Base-by-base conservation (phyloP, 1,140 invertebrate species). In the Aphelinus certus region DNA sequence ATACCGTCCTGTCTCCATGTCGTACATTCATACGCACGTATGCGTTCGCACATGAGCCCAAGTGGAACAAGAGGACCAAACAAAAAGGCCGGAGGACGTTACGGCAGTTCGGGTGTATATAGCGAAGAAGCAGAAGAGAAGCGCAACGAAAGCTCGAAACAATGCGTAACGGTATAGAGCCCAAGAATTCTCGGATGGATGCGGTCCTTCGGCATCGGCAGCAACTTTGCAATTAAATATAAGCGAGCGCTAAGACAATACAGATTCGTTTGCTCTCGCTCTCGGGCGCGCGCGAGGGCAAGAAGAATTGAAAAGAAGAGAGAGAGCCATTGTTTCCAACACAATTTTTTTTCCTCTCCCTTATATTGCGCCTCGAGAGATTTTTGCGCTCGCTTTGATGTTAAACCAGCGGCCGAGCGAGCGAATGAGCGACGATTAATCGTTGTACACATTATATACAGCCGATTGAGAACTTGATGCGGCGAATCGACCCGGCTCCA, bases 101-200 rank as follows among this genome's bases (percentile, higher is more conserved):
- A 62, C 9, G 3, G 61, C 61, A 43, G 10, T 47, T 47, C 61
- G 26, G 3, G 51, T 26, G n/a, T 9, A 3, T 2, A 3, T 43
- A 49, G 7, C 7, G 48, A 48, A 53, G 47, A 58, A 61, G 68
- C 26, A 43, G 51, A 2, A 9, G 2, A 48, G 4, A 26, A 26
- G 26, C 26, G 26, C 26, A 26, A 60, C 46, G 69, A 7, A 55
- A 45, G 42, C 26, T 58, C 58, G 26, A 71, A 77, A 76, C 81
- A 77, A 78, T 79, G 79, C 79, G 77, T 78, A 80, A 82, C 79
- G 76, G 80, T 9, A 9, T 80, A 78, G 77, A 79, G 78, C 76
- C 71, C 78, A 71, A 77, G 76, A 77, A 78, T 82, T 49, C 65
- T 76, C 78, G 77, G 77, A 77, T 76, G 78, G 70, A 80, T 76